These are phyloP conservation scores for Sebastes goodei DNA, from an alignment of 2,797 vertebrate species.

Conservation along the genomic window DNA sequence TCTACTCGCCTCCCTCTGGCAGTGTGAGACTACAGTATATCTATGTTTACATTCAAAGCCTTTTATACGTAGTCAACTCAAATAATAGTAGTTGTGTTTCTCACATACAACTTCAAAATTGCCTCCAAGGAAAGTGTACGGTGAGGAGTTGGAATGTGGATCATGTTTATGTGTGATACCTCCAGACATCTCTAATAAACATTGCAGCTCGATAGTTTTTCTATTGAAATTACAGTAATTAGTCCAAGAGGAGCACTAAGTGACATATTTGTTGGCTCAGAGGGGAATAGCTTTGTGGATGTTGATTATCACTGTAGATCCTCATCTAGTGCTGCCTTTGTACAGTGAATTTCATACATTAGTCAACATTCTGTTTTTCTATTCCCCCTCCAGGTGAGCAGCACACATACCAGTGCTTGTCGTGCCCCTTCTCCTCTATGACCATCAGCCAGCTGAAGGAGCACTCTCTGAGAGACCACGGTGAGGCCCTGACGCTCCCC, in stretches of 20 bases:
- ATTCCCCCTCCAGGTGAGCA: constrained; percentile 88
- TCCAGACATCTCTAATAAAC: constrained; percentile 3
- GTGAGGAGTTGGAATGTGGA: background rate
- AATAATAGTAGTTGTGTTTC: background rate
- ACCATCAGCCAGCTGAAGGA: constrained; percentile 98
- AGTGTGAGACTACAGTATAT: background rate
- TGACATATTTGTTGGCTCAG: constrained; percentile 20
- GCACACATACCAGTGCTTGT: constrained; percentile 96
- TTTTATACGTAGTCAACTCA: background rate
- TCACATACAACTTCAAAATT: background rate
- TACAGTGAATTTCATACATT: background rate
- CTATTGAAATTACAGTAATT: constrained; percentile 4
- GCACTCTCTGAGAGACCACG: constrained; percentile 94
- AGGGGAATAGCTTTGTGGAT: constrained; percentile 14
- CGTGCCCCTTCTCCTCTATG: constrained; percentile 95
- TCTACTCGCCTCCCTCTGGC: background rate
- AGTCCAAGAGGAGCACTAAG: constrained; percentile 11
- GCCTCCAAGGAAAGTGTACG: background rate
- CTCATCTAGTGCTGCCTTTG: background rate
- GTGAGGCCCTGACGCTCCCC: constrained; percentile 92
- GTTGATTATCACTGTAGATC: background rate
- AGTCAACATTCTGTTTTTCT: background rate
- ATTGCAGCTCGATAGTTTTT: background rate
- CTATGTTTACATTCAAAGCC: background rate
- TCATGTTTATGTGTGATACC: background rate